Base-by-base conservation (phyloP, 2,888 invertebrate genomes). In the Ditylenchus weischeri region DNA sequence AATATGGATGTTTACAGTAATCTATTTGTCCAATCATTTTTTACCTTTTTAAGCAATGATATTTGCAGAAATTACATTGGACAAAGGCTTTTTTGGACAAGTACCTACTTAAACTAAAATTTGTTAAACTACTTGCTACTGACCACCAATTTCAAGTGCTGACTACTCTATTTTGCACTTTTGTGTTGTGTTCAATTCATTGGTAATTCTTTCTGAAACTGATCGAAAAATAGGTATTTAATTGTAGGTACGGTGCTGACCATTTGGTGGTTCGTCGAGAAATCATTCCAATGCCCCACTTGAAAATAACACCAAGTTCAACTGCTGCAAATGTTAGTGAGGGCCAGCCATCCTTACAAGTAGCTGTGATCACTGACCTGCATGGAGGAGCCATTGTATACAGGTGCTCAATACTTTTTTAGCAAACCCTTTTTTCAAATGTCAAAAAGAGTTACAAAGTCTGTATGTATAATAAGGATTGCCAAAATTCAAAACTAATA, bases 311-410 rank as follows among this genome's bases (percentile, higher is more conserved):
- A 10, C 43, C 8, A 66, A 23, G 65, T 73, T 23, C 23, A 57
- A n/a, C 58, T 57, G n/a, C 66, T 47, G 21, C 38, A 68, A 35
- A 58, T 67, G n/a, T 1, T 13, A 43, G 43, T 43, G 13, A 3
- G 43, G 29, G 29, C 29, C 43, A 43, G 11, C 13, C 15, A 15
- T 43, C 15, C 15, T 43, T 43, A 43, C 43, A 43, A 47, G 35
- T 73, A 21, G 76, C 66, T 15, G 43, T 73, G 23, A 29, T 73
- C 23, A 69, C 69, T 23, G 73, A 73, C 60, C 36, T 73, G 29
- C 73, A 73, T 29, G 66, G 63, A 15, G 73, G 73, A 15, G 67
- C 67, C 15, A 62, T 62, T 58, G 62, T 75, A 10, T 70, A 67
- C 48, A 43, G 43, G 43, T 43, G 43, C 43, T 43, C 8, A 2